Conservation (phyloP, 2,888 invertebrate genomes). For the Trichogramma evanescens region DNA sequence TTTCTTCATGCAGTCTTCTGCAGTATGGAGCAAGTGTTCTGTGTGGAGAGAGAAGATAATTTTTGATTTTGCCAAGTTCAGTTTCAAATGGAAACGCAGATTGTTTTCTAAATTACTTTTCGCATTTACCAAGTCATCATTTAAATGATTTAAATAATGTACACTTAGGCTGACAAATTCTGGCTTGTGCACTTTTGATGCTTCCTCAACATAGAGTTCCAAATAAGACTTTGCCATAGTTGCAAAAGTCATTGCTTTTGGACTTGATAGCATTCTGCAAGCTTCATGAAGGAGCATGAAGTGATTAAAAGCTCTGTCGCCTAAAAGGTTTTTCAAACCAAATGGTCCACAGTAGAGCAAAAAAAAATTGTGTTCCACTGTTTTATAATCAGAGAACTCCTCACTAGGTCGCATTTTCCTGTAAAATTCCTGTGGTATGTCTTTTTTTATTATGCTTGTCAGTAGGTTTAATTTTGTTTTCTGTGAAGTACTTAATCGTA, state of each 20-base stretch:
- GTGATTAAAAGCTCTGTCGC: neutral
- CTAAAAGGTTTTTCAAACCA: neutral
- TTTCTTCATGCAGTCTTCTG: no score
- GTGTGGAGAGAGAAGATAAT: no score
- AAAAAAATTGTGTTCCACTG: neutral
- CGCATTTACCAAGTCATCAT: neutral
- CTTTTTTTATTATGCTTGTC: no score
- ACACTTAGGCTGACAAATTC: constrained; percentile 1
- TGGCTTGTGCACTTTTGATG: neutral
- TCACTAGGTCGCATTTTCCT: no score
- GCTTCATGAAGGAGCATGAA: neutral
- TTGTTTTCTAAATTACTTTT: neutral
- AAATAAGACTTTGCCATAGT: neutral
- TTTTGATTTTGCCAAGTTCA: no score
- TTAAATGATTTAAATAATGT: neutral
- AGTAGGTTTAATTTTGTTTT: neutral
- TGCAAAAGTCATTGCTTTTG: neutral
- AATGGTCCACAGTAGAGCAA: neutral
- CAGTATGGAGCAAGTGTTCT: no score
- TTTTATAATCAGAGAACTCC: neutral
- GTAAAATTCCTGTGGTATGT: no score
- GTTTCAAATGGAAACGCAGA: neutral
- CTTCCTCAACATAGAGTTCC: neutral
- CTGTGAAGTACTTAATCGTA: neutral
- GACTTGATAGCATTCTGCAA: neutral